Conservation (phyloP, 1,140 invertebrate species). For the Pseudomyrmex pallidus region DNA sequence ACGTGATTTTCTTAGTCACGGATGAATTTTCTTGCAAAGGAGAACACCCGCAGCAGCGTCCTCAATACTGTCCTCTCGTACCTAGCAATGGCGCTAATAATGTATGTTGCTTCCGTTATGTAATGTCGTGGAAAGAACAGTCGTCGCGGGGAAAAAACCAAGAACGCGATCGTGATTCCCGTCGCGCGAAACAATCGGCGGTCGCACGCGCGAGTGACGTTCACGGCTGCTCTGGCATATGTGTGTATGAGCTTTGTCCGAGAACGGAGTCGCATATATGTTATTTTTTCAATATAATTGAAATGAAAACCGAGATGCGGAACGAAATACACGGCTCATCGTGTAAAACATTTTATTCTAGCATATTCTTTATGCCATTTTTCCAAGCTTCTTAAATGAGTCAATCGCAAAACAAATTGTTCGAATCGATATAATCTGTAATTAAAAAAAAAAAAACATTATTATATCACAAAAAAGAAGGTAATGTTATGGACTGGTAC, state of each 20-base stretch:
- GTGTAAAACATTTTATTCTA: not conserved
- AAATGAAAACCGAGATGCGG: constrained; percentile 19
- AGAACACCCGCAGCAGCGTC: not conserved
- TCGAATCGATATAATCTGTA: not conserved
- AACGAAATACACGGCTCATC: constrained; percentile 14
- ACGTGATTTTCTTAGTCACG: constrained; percentile 4
- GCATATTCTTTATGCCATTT: not conserved
- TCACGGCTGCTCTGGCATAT: too few species aligned
- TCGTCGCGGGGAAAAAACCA: constrained; percentile 24
- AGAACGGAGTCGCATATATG: too few species aligned
- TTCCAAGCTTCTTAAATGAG: not conserved
- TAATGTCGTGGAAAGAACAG: constrained; percentile 20
- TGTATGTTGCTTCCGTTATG: constrained; percentile 9
- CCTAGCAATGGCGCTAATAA: constrained; percentile 37
- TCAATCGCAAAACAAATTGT: not conserved
- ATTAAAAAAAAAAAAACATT: too few species aligned
- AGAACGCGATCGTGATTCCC: constrained; percentile 38
- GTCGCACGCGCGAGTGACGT: not conserved
- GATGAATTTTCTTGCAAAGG: too few species aligned
- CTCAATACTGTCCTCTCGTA: constrained; percentile 12
- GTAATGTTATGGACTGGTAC: too few species aligned
- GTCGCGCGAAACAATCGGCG: constrained; percentile 10
- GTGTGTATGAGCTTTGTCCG: not conserved
- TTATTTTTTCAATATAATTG: constrained; percentile 17
- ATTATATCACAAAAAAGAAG: too few species aligned